Percentiles rank a stretch among this genome's conserved stretches.
Conservation (phyloP, 2,888 invertebrate species). For the Polydrusus cervinus region DNA sequence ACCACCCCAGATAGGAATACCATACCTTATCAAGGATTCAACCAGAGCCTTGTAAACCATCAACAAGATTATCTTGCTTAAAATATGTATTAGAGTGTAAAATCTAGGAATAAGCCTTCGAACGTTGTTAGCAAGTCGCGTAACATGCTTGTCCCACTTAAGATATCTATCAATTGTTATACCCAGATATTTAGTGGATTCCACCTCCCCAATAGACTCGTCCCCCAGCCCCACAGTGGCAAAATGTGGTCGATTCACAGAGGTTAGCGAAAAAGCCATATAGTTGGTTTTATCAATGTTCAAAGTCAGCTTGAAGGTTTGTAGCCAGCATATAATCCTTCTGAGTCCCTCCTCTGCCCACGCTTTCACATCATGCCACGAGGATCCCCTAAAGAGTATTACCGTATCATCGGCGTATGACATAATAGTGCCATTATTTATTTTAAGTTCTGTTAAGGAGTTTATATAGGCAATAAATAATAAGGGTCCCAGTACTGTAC, state of each 20-base stretch:
- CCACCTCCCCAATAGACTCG: neutral
- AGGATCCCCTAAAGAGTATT: neutral
- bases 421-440: no score
- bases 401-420: no score
- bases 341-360: neutral
- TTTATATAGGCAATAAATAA: no score
- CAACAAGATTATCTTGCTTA: neutral
- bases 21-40: constrained; percentile 26
- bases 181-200: neutral
- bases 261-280: neutral
- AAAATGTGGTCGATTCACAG: neutral
- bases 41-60: neutral
- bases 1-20: constrained; percentile 30
- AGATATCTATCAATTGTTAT: no score
- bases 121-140: neutral
- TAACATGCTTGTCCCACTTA: neutral
- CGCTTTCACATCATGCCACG: neutral
- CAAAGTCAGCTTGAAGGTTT: neutral
- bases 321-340: neutral
- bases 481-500: neutral
- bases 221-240: neutral
- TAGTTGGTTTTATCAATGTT: neutral
- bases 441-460: no score
- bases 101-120: neutral
- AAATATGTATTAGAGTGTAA: neutral